A percentile compares a stretch with the other conserved stretches of the same genome.
Conservation (phyloP, 1,140 invertebrate genomes). For the Caerostris extrusa region DNA sequence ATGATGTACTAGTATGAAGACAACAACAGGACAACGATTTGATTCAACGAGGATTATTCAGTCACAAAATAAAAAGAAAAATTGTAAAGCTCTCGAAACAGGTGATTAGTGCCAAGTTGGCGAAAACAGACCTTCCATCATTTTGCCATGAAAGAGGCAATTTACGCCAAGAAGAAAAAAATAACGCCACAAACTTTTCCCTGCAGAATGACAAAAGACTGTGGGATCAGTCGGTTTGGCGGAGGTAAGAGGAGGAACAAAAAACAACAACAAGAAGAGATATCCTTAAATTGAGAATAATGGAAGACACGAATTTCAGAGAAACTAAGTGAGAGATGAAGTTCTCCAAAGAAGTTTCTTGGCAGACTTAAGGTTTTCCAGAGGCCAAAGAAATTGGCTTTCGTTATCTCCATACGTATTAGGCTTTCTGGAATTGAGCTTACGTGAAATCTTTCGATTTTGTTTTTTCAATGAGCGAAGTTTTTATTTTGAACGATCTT, state of each 20-base stretch:
- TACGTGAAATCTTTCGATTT: background rate
- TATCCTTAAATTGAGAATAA: constrained; percentile 50
- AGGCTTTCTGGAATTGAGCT: background rate
- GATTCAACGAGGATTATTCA: background rate
- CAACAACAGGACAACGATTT: constrained; percentile 10
- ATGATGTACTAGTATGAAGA: background rate
- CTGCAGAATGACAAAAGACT: constrained; percentile 11
- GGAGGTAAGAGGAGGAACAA: background rate
- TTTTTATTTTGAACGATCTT: too few species aligned
- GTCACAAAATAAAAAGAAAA: background rate
- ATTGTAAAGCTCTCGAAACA: background rate
- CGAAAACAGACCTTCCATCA: constrained; percentile 48
- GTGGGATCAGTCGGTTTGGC: background rate
- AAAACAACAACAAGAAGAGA: background rate
- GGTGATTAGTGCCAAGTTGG: constrained; percentile 62
- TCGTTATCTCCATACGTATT: background rate
- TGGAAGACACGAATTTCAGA: background rate
- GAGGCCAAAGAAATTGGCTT: background rate
- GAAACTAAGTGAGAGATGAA: constrained; percentile 2
- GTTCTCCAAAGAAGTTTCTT: background rate
- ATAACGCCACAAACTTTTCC: background rate
- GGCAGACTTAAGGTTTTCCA: background rate
- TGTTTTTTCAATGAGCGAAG: too few species aligned
- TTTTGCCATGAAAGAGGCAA: constrained; percentile 58
- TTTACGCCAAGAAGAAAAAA: constrained; percentile 23